Conservation (phyloP, 2,888 invertebrate genomes). For the Phytoseiulus persimilis region DNA sequence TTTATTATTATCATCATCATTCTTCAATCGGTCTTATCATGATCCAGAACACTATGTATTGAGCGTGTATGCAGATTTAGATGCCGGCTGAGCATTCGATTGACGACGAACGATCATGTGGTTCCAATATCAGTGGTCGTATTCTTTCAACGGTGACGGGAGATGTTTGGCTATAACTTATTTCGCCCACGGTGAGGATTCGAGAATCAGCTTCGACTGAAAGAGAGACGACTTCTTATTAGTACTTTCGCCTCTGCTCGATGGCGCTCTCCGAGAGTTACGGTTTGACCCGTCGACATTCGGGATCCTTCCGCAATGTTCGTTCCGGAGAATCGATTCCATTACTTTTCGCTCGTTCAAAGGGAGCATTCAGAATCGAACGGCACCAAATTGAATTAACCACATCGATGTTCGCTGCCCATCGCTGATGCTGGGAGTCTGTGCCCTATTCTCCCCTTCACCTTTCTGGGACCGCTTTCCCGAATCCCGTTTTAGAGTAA, state of each 20-base stretch:
- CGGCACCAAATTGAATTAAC: background rate
- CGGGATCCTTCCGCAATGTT: too few relatives aligned
- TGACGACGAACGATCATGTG: background rate
- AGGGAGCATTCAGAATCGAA: too few relatives aligned
- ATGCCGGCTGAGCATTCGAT: background rate
- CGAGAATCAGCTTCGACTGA: background rate
- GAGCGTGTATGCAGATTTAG: background rate
- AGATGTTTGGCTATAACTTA: background rate
- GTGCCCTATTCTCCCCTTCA: background rate
- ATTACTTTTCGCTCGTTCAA: too few relatives aligned
- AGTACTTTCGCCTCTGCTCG: background rate
- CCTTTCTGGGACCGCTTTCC: background rate
- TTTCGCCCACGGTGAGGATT: background rate
- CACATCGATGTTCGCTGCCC: background rate
- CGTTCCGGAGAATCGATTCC: too few relatives aligned
- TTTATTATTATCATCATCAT: background rate
- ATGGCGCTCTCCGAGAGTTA: background rate
- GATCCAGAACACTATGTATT: background rate
- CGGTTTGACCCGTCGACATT: too few relatives aligned
- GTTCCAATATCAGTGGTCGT: background rate
- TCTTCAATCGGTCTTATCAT: background rate
- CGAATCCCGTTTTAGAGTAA: too few relatives aligned
- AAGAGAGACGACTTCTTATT: background rate
- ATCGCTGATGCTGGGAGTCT: background rate
- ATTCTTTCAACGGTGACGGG: background rate